These are phyloP conservation scores for Micromys minutus DNA, from an alignment of 2,113 vertebrate species.

Conservation along the genomic window DNA sequence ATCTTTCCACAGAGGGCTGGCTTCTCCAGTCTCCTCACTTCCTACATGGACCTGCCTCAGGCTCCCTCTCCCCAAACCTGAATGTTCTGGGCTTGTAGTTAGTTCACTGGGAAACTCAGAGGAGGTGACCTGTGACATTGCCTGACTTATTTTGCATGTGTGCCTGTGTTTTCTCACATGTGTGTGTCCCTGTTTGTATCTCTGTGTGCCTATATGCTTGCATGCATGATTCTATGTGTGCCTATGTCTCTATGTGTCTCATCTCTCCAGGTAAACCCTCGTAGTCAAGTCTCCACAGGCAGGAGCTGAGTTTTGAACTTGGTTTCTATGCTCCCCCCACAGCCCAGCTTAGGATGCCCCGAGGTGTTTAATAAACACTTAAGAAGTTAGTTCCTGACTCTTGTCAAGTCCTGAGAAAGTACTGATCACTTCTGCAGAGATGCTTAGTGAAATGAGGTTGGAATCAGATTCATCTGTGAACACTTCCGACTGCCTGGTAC, in stretches of 20 bases:
- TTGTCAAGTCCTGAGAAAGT: background rate
- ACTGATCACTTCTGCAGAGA: background rate
- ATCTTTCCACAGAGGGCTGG: background rate
- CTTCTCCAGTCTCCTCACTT: background rate
- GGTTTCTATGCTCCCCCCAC: background rate
- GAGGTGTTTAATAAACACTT: background rate
- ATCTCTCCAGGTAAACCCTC: background rate
- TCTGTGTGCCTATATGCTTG: background rate
- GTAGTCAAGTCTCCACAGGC: background rate
- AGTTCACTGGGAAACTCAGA: background rate
- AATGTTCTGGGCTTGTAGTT: background rate
- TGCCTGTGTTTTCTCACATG: background rate
- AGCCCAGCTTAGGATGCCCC: background rate
- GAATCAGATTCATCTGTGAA: background rate
- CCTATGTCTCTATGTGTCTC: background rate
- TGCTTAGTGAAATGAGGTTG: background rate
- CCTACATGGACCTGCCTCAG: background rate
- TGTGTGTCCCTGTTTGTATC: background rate
- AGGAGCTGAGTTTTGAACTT: background rate
- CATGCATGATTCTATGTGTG: background rate
- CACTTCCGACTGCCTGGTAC: background rate
- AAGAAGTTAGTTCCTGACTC: background rate
- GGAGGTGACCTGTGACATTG: background rate
- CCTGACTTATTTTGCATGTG: background rate
- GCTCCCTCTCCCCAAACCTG: background rate